These are phyloP conservation scores for Geopemphigus sp. DNA, from an alignment of 1,140 invertebrate species.

Conservation along the genomic window DNA sequence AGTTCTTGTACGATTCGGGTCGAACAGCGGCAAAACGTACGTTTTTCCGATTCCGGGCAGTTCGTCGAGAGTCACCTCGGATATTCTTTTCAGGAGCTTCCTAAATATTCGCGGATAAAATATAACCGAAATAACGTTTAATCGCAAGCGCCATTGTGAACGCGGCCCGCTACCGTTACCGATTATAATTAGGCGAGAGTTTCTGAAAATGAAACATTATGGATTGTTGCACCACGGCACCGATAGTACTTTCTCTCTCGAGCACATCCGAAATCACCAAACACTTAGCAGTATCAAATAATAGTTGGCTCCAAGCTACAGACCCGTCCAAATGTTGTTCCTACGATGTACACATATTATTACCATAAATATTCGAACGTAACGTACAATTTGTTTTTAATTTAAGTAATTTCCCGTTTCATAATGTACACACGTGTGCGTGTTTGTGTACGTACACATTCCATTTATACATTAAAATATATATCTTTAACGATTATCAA, in stretches of 20 bases:
- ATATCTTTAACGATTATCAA: no score
- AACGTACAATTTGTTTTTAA: no score
- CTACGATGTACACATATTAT: no score
- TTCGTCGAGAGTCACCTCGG: slow-evolving; percentile 65
- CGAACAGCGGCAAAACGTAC: slow-evolving; percentile 69
- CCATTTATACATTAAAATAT: no score
- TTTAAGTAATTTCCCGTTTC: no score
- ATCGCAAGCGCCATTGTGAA: no score
- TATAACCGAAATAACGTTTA: no score
- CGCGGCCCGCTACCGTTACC: no score
- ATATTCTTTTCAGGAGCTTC: slow-evolving; percentile 65
- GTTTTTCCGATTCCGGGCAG: slow-evolving; percentile 65
- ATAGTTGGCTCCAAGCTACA: slow-evolving; percentile 66
- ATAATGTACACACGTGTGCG: no score
- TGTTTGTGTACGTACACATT: no score
- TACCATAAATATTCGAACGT: no score
- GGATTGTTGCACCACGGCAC: slow-evolving; percentile 68
- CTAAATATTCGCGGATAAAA: slow-evolving; percentile 57
- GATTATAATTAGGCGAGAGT: slow-evolving; percentile 68
- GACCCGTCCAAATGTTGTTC: slow-evolving; percentile 64
- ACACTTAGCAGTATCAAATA: slow-evolving; percentile 79
- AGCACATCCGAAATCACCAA: slow-evolving; percentile 83
- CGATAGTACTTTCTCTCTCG: slow-evolving; percentile 73
- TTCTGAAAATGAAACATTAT: slow-evolving; percentile 70
- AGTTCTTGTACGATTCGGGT: slow-evolving; percentile 62